Evolutionary conservation across 2,113 vertebrate genomes (phyloP), one percentile per base, ranked within the genome.

Genomic region (Arvicanthis niloticus): DNA sequence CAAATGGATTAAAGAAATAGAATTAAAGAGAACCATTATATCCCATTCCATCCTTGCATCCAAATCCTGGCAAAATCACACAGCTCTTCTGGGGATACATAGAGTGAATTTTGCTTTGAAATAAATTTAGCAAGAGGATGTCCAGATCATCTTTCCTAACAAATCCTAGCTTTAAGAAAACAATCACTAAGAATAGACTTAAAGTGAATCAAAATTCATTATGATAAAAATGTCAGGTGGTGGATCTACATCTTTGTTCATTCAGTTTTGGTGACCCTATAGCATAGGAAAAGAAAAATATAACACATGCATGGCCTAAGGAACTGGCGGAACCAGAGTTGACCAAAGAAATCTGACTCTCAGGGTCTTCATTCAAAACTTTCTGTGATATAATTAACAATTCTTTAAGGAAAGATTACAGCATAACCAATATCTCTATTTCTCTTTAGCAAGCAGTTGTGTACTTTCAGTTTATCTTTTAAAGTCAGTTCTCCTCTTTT

Each of bases 391-490:
- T 26, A 80, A 88, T 78, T 62, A 76, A 31, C 11, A 51, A 60
- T 86, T 37, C 72, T 62, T 85, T 87, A 24, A 22, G 6, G 31
- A 37, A 19, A 12, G 12, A 51, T 67, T n/a, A 60, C 34, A 80
- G 29, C 58, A 24, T 48, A 68, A 21, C 75, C 26, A 94, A 53
- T 4, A 89, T 40, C 34, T 86, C 53, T 29, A 26, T 2, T 76
- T 56, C 60, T 24, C 62, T 21, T 75, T 78, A 56, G 68, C 7
- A 88, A 37, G 24, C 29, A 88, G 48, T 75, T 21, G 17, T 65
- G 37, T 86, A 90, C 65, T 77, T 86, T 90, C 87, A 88, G 65
- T 45, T n/a, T 68, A 45, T 40, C 51, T 87, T 88, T 88, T 81
- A 68, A 11, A 91, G 8, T 26, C 84, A 68, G 73, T 85, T 85